Percentiles rank a stretch among this genome's conserved stretches.
Conservation (phyloP, 2,113 vertebrate species). For the Caretta caretta region DNA sequence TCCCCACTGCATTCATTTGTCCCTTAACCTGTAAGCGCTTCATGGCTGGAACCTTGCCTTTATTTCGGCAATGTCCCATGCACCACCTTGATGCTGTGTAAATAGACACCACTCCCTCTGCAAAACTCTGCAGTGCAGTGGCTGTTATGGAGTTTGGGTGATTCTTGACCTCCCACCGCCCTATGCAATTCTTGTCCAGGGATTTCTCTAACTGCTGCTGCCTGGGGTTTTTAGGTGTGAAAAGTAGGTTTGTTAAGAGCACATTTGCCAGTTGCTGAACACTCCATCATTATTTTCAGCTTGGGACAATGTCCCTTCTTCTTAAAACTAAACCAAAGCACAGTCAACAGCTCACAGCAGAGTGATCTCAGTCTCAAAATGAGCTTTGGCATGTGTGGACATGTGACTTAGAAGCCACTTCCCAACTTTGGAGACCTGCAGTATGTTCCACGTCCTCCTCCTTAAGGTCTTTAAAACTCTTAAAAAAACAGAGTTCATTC, state of each 20-base stretch:
- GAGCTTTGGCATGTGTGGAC: slow-evolving; percentile 55
- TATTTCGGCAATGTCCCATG: background rate
- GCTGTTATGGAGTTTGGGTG: background rate
- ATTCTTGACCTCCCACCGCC: fast-evolving
- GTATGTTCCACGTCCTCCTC: slow-evolving; percentile 75
- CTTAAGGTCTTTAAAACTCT: slow-evolving; percentile 39
- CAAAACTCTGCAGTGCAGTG: background rate
- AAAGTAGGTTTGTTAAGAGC: slow-evolving; percentile 60
- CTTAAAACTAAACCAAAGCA: slow-evolving; percentile 54
- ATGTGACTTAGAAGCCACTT: slow-evolving; percentile 74
- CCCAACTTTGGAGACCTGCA: slow-evolving; percentile 68
- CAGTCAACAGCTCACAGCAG: slow-evolving; percentile 65
- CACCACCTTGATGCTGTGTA: background rate
- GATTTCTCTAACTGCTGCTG: background rate
- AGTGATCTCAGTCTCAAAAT: slow-evolving; percentile 66
- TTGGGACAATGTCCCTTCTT: slow-evolving; percentile 21
- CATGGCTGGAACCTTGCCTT: background rate
- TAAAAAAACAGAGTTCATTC: slow-evolving; percentile 71
- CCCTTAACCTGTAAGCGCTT: background rate
- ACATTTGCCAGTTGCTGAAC: slow-evolving; percentile 56
- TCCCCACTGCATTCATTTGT: background rate
- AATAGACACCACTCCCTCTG: background rate
- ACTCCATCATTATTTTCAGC: slow-evolving; percentile 62
- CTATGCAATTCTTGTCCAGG: background rate
- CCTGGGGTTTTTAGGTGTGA: background rate